Evolutionary conservation across 2,888 invertebrate genomes (phyloP), one percentile per base, ranked within the genome.

Genomic region (Cotesia congregata): DNA sequence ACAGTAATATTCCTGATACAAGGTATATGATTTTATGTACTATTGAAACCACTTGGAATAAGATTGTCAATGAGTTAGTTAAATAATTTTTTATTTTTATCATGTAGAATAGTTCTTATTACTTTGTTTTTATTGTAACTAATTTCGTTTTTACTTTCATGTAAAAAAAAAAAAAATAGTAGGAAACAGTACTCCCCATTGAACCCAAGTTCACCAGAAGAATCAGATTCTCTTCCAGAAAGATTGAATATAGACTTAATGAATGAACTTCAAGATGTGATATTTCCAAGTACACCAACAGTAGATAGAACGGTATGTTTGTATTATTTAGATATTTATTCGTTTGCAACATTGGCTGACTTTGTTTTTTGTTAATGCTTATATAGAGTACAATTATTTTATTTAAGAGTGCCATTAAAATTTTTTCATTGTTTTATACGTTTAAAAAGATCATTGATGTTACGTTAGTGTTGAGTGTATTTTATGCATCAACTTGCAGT

Each of bases 271-370:
- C 91, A 92, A 81, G 92, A 93, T 85, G 90, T 93, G 65, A 89
- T 93, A 79, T 92, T 91, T 77, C 91, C 91, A 80, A 90, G 90
- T 83, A 91, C 91, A 62, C 93, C 93, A 73, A 91, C 92, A 68
- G 93, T 93, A 75, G 93, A 93, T 87, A 90, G 93, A 90, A 93
- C 92, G 86, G 93, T 93, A 91, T 92, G 92, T 92, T 64, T 74
- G 12, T 38, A 67, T 71, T 62, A 67, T 78, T 60, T 50, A 5
- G 20, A 12, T 9, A 70, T 72, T 69, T 40, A 74, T 72, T 62
- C 20, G 59, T 76, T 71, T 41, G 40, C 17, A 39, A 64, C 41
- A 40, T 72, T 72, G 6, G 64, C 65, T 75, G 15, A 17, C 30
- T 20, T 60, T 7, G 15, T 68, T 68, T 20, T 69, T 62, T n/a